These are phyloP conservation scores for Epizoanthus illoricatus DNA, from an alignment of 92 coral and sea anemone genomes.

Conservation along the genomic window DNA sequence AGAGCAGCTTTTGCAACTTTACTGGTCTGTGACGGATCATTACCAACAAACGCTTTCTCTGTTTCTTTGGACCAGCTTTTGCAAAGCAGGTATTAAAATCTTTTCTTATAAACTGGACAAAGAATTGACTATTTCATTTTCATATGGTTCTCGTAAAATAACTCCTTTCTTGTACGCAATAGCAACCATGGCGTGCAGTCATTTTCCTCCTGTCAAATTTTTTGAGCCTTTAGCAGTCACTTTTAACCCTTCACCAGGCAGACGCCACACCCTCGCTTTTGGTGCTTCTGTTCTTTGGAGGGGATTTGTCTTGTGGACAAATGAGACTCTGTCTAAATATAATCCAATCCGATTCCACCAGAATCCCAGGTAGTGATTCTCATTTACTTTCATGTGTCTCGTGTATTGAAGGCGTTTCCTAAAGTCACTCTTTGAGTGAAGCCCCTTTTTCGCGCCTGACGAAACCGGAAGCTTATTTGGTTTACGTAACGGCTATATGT, in stretches of 20 bases:
- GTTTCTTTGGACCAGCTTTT: slow-evolving; percentile 50
- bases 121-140: slow-evolving; percentile 52
- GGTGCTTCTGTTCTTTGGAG: slow-evolving; percentile 31
- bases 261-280: slow-evolving; percentile 49
- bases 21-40: slow-evolving; percentile 63
- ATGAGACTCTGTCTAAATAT: slow-evolving; percentile 55
- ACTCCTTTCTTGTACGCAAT: slow-evolving; percentile 51
- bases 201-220: slow-evolving; percentile 52
- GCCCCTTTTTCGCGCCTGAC: slow-evolving; percentile 4
- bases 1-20: slow-evolving; percentile 39
- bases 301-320: slow-evolving; percentile 51
- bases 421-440: not conserved
- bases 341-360: slow-evolving; percentile 45
- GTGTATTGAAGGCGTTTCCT: not conserved
- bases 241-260: slow-evolving; percentile 39
- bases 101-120: slow-evolving; percentile 40
- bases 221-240: slow-evolving; percentile 55
- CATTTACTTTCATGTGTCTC: not conserved
- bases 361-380: slow-evolving; percentile 18
- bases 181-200: slow-evolving; percentile 54
- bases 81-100: slow-evolving; percentile 52
- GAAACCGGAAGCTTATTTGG: not conserved
- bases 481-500: slow-evolving; percentile 37
- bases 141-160: slow-evolving; percentile 46
- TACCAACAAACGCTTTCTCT: slow-evolving; percentile 40